Base-by-base conservation (phyloP, 2,888 invertebrate species). In the Octonoba sinensis region DNA sequence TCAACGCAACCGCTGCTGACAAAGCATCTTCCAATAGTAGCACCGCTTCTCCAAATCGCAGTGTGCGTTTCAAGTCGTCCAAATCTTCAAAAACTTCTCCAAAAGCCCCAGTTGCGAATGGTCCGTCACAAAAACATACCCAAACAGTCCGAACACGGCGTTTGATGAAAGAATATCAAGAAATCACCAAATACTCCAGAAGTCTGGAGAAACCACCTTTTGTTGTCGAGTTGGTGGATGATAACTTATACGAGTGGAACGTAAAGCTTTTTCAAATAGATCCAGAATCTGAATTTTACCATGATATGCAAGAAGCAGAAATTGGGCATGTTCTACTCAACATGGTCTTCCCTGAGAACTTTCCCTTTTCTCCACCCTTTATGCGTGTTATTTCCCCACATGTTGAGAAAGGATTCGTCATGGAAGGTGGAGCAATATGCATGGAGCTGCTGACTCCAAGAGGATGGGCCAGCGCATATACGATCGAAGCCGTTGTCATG, bases 71-170 rank as follows among this genome's bases (percentile, higher is more conserved):
- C 62, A 82, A 82, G 66, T 76, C 72, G 62, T 82, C 82, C 72
- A 82, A 74, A 72, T 59, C 62, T 20, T 56, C 82, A 16, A 99
- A 99, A 84, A 97, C 96, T 96, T 97, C 99, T 60, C 97, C 97
- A 8, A 99, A 95, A 66, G 96, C 96, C 84, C 98, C 94, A 0
- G 97, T 93, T 90, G 99, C 98, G 87, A 97, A 97, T 88, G 99
- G 94, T 1, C 98, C 98, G 44, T 75, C 69, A 22, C 27, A 46
- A 16, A 83, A 84, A 56, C 82, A 84, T 56, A 71, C 73, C 60
- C 84, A 84, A 36, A 75, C 84, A 20, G 92, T 93, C 71, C 92
- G 95, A 85, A 92, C 94, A 47, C 91, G 94, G 83, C 90, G 95
- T 65, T 91, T 95, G 78, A 95, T 95, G 95, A 95, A 95, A 88